phyloP scores from a whole-genome alignment of 2,113 vertebrate genomes.

The Hydrolagus affinis region DNA sequence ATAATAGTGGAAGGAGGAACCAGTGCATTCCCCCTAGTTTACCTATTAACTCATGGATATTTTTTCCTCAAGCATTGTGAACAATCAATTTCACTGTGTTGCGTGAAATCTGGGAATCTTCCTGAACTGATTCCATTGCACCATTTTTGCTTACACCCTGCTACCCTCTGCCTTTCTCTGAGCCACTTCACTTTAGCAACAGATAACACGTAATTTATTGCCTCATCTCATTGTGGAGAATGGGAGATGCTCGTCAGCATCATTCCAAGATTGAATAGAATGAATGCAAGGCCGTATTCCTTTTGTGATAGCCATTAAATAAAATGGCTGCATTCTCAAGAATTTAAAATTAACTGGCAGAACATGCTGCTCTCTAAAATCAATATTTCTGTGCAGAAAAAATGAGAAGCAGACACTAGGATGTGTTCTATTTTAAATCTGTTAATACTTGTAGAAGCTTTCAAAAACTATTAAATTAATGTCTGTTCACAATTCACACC shows the following conservation, averaged over 20 bases:
- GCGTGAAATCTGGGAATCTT: background rate
- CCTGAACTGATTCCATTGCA: background rate
- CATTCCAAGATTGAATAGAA: too few species aligned
- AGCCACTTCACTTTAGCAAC: background rate
- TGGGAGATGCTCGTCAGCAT: background rate
- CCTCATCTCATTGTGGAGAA: background rate
- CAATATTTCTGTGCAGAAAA: too few species aligned
- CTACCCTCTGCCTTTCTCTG: background rate
- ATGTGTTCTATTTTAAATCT: too few species aligned
- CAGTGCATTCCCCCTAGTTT: background rate
- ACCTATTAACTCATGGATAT: background rate
- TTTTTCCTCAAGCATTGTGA: background rate
- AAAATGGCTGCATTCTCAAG: too few species aligned
- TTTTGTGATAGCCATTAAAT: too few species aligned
- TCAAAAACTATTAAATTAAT: too few species aligned
- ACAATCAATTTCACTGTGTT: background rate
- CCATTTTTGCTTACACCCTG: background rate
- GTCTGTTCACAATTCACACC: too few species aligned
- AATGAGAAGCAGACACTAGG: too few species aligned
- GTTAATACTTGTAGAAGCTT: too few species aligned
- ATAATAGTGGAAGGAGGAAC: background rate
- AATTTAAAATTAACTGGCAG: too few species aligned
- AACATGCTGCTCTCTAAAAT: too few species aligned
- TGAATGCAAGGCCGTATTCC: too few species aligned
- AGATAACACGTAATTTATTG: background rate